Evolutionary conservation across 2,888 invertebrate genomes (phyloP).

Genomic region (Ennomos erosarius): DNA sequence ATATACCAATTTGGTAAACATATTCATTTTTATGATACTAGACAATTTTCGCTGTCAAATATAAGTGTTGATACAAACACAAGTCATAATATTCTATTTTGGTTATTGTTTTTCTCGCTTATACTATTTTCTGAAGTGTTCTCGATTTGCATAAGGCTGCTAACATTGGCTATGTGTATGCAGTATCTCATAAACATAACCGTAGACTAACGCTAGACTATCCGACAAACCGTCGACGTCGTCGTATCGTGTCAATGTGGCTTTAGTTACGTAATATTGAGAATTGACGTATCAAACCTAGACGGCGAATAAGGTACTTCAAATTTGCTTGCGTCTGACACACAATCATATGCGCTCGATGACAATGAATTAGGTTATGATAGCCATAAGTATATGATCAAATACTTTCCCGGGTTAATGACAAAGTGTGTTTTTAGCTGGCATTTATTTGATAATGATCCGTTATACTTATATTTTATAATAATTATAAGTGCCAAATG

Average conservation of each 20-base stretch:
- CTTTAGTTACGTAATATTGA: conserved; percentile 52
- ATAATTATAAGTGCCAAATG: no score
- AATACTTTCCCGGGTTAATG: no score
- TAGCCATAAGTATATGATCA: neutral
- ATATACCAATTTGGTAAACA: neutral
- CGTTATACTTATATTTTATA: no score
- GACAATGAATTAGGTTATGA: neutral
- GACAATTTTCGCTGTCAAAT: no score
- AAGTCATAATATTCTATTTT: neutral
- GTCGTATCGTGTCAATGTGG: conserved; percentile 34
- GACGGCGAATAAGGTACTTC: conserved; percentile 5
- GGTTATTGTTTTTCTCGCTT: conserved; percentile 15
- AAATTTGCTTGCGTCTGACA: neutral
- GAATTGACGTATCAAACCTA: conserved; percentile 51
- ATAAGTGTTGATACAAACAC: neutral
- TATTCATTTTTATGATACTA: neutral
- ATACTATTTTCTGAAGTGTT: conserved; percentile 3
- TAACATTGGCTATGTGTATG: conserved; percentile 18
- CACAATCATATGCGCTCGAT: neutral
- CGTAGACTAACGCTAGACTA: conserved; percentile 11
- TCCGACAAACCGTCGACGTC: conserved; percentile 25
- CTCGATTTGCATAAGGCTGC: conserved; percentile 14
- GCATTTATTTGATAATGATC: no score
- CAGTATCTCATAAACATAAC: conserved; percentile 11
- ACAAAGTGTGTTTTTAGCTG: no score